Conservation (phyloP, 2,113 vertebrate species). For the Psammodynastes pulverulentus region DNA sequence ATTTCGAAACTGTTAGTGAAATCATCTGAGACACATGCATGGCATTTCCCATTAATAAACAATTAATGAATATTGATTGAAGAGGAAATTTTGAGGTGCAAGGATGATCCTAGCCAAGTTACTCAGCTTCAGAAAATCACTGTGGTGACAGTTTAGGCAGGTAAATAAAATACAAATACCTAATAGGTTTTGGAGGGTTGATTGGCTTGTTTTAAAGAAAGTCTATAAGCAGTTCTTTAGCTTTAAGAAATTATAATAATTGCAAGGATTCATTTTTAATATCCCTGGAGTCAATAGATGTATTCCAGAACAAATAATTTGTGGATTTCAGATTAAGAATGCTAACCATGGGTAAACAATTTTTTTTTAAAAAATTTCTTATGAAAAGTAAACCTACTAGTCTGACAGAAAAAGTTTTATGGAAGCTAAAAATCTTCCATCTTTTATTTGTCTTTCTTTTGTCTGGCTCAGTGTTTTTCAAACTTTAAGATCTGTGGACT, state of each 20-base stretch:
- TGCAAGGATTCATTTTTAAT: not conserved
- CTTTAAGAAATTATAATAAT: not conserved
- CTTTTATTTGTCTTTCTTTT: not conserved
- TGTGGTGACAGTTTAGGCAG: not conserved
- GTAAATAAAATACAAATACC: not conserved
- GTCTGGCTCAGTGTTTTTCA: slow-evolving; percentile 2
- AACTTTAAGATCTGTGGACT: not conserved
- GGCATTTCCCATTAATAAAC: not conserved
- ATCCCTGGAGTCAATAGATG: not conserved
- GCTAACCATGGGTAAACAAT: slow-evolving; percentile 38
- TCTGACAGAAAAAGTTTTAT: slow-evolving; percentile 34
- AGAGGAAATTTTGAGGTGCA: not conserved
- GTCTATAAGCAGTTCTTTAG: not conserved
- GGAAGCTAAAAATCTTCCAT: slow-evolving; percentile 26
- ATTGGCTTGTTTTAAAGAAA: not conserved
- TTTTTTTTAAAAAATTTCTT: slow-evolving; percentile 38
- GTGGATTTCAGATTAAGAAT: slow-evolving; percentile 7
- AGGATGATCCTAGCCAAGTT: not conserved
- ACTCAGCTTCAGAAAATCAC: not conserved
- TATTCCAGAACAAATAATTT: not conserved
- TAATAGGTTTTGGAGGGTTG: not conserved
- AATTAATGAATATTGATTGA: not conserved
- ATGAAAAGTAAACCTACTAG: slow-evolving; percentile 41
- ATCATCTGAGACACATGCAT: not conserved
- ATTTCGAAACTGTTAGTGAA: not conserved